Evolutionary conservation across 2,797 vertebrate species (phyloP).

Genomic region (Lithobates pipiens): DNA sequence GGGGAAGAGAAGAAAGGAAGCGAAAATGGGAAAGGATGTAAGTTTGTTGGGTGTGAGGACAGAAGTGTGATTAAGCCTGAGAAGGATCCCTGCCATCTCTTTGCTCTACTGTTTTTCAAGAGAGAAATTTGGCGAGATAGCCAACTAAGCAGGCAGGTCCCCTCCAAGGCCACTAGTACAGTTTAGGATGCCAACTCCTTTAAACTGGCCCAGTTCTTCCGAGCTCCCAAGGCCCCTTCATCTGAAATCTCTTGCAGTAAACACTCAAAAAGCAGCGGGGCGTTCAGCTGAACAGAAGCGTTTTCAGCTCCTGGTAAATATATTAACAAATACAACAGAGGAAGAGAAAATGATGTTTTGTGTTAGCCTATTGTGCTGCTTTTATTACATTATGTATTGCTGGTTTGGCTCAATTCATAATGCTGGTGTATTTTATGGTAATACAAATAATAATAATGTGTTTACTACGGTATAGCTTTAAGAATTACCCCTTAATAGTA

Average conservation of each 20-base stretch:
- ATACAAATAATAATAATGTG: no score
- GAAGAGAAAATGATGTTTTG: conserved; percentile 22
- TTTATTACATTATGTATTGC: conserved; percentile 17
- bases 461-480: no score
- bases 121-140: conserved; percentile 72
- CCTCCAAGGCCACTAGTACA: conserved; percentile 70
- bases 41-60: conserved; percentile 62
- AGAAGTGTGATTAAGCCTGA: conserved; percentile 68
- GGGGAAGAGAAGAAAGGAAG: conserved; percentile 28
- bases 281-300: conserved; percentile 65
- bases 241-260: conserved; percentile 61
- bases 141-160: conserved; percentile 73
- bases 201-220: conserved; percentile 68
- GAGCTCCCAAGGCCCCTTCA: conserved; percentile 69
- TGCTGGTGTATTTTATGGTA: not conserved
- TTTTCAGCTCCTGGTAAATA: conserved; percentile 44
- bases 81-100: conserved; percentile 64
- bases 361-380: not conserved
- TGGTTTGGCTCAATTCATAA: not conserved
- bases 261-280: conserved; percentile 72
- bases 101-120: conserved; percentile 65
- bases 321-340: conserved; percentile 15
- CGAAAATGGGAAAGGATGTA: conserved; percentile 63
- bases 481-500: no score
- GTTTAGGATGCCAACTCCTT: conserved; percentile 68